Evolutionary conservation across 2,888 invertebrate genomes (phyloP).

Genomic region (Apoda limacodes): DNA sequence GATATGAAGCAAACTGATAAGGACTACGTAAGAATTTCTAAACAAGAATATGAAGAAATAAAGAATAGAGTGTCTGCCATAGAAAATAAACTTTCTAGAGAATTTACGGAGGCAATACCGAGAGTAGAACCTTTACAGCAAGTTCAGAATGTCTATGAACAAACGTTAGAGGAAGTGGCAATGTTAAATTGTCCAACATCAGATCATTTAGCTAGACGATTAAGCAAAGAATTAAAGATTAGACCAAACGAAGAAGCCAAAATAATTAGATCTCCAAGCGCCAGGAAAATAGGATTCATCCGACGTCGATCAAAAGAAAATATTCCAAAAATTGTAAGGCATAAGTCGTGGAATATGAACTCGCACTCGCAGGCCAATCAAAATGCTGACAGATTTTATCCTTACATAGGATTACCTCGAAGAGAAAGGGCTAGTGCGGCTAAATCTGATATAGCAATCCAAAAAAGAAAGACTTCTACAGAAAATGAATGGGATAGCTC

Average conservation of each 20-base stretch:
- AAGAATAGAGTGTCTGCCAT: conserved; percentile 80
- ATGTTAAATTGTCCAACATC: conserved; percentile 73
- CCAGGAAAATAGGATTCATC: conserved; percentile 82
- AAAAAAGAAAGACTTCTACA: conserved; percentile 26
- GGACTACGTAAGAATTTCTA: conserved; percentile 78
- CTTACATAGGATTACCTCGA: conserved; percentile 63
- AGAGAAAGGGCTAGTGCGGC: conserved; percentile 44
- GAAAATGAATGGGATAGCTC: conserved; percentile 42
- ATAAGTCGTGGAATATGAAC: conserved; percentile 75
- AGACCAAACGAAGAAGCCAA: conserved; percentile 76
- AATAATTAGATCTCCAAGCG: conserved; percentile 83
- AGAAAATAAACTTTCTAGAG: conserved; percentile 76
- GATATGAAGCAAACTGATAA: conserved; percentile 50
- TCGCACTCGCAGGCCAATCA: conserved; percentile 51
- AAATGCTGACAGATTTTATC: conserved; percentile 57
- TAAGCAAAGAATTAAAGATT: conserved; percentile 81
- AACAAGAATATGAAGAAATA: conserved; percentile 82
- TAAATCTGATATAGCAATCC: conserved; percentile 34
- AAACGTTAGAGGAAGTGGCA: conserved; percentile 77
- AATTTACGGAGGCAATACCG: conserved; percentile 68
- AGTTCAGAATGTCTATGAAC: conserved; percentile 80
- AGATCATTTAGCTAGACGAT: conserved; percentile 76
- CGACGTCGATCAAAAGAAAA: conserved; percentile 78
- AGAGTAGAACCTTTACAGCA: conserved; percentile 67
- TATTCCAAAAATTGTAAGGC: conserved; percentile 65